A percentile compares a stretch with the other conserved stretches of the same genome.
Evolutionary conservation across 2,113 vertebrate species (phyloP).

Genomic region (Miniopterus natalensis): DNA sequence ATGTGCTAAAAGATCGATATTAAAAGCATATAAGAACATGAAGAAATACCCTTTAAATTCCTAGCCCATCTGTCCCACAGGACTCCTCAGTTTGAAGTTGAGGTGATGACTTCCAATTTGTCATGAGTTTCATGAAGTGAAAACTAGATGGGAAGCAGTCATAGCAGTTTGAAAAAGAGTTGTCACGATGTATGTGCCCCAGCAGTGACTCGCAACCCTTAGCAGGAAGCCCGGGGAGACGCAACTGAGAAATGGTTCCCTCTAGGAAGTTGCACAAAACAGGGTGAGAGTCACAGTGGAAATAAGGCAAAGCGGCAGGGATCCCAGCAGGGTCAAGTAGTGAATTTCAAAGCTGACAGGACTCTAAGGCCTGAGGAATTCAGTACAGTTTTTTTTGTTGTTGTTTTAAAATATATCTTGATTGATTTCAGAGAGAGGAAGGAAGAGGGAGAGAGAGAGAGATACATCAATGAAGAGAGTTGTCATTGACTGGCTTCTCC

Average conservation of each 20-base stretch:
- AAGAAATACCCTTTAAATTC: constrained; percentile 48
- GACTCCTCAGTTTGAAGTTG: constrained; percentile 48
- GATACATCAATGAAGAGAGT: too few relatives aligned
- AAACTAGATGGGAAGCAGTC: constrained; percentile 49
- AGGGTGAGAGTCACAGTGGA: not conserved
- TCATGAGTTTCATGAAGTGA: constrained; percentile 60
- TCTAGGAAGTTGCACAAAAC: not conserved
- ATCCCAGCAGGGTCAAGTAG: not conserved
- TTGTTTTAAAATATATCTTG: too few relatives aligned
- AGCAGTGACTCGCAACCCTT: not conserved
- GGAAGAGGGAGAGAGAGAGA: too few relatives aligned
- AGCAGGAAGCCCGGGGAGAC: not conserved
- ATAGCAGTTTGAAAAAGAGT: constrained; percentile 30
- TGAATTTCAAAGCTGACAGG: not conserved
- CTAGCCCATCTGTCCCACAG: constrained; percentile 25
- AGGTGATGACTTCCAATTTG: constrained; percentile 39
- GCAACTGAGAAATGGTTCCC: not conserved
- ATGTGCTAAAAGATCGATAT: not conserved
- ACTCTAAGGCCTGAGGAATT: not conserved
- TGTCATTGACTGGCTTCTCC: too few relatives aligned
- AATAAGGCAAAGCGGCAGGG: not conserved
- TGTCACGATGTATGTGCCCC: not conserved
- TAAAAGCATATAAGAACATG: not conserved
- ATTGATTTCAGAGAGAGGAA: too few relatives aligned
- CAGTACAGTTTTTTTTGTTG: not conserved